Conservation (phyloP, 2,797 vertebrate genomes). For the Oophaga sylvatica region DNA sequence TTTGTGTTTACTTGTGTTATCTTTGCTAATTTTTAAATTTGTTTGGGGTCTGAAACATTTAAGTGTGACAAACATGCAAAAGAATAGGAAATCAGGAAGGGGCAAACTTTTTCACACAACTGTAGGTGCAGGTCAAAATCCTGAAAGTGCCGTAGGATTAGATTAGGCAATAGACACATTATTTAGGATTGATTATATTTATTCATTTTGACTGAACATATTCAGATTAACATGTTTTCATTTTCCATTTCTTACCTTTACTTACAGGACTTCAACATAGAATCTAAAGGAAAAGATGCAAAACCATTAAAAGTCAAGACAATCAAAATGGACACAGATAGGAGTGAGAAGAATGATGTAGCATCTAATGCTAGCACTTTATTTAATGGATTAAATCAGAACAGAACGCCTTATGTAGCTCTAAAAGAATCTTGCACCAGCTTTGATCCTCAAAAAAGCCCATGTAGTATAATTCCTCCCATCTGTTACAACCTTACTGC, state of each 20-base stretch:
- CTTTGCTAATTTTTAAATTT: too few relatives aligned
- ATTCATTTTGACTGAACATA: too few relatives aligned
- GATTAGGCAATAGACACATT: too few relatives aligned
- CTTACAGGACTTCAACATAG: conserved; percentile 70
- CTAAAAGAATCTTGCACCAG: conserved; percentile 67
- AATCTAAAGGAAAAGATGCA: conserved; percentile 68
- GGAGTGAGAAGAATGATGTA: conserved; percentile 66
- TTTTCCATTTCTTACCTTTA: neutral
- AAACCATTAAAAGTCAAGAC: conserved; percentile 70
- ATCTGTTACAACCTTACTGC: conserved; percentile 70
- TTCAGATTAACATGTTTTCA: neutral
- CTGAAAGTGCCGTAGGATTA: too few relatives aligned
- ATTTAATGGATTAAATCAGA: conserved; percentile 58
- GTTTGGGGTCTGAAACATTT: too few relatives aligned
- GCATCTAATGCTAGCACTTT: conserved; percentile 64
- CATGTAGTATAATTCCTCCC: conserved; percentile 70
- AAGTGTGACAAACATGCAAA: too few relatives aligned
- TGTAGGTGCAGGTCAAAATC: too few relatives aligned
- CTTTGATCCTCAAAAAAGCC: conserved; percentile 66
- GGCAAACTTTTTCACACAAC: too few relatives aligned
- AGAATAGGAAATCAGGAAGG: too few relatives aligned
- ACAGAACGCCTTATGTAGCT: conserved; percentile 67
- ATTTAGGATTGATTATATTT: too few relatives aligned
- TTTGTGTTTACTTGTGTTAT: too few relatives aligned
- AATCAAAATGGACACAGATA: conserved; percentile 66